These are phyloP conservation scores for Dioctria rufipes DNA, from an alignment of 2,888 invertebrate species.

Conservation along the genomic window DNA sequence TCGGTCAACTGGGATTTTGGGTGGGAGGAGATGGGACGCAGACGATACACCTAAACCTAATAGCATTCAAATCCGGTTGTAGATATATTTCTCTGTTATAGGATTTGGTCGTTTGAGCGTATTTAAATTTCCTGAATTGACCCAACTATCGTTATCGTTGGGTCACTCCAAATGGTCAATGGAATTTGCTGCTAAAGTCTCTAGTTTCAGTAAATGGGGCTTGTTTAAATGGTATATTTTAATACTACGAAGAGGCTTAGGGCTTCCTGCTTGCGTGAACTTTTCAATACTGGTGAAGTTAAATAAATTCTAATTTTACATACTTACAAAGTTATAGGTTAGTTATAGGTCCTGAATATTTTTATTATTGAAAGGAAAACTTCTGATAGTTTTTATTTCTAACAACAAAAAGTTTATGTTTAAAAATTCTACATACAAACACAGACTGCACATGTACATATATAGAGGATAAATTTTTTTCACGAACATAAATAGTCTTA, in stretches of 20 bases:
- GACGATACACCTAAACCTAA: slow-evolving; percentile 57
- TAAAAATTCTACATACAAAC: background rate
- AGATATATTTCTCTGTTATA: slow-evolving; percentile 55
- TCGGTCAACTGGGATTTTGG: slow-evolving; percentile 21
- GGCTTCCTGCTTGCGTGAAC: slow-evolving; percentile 16
- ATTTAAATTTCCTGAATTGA: slow-evolving; percentile 59
- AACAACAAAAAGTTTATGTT: no score
- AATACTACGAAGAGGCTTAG: slow-evolving; percentile 37
- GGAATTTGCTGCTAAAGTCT: slow-evolving; percentile 51
- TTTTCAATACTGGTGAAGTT: background rate
- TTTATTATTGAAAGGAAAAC: no score
- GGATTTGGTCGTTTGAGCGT: slow-evolving; percentile 56
- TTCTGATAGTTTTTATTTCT: no score
- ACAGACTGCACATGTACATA: background rate
- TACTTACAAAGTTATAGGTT: background rate
- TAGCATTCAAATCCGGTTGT: slow-evolving; percentile 58
- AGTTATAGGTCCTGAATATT: background rate
- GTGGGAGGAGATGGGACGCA: slow-evolving; percentile 16
- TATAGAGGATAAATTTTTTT: background rate
- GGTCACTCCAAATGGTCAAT: slow-evolving; percentile 51
- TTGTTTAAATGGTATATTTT: slow-evolving; percentile 48
- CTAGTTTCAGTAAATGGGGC: slow-evolving; percentile 36
- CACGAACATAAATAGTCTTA: background rate
- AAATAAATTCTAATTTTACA: background rate
- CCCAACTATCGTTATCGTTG: slow-evolving; percentile 53